A percentile compares a stretch with the other conserved stretches of the same genome.
Evolutionary conservation across 30 jellyfish, hydroid and myxozoan genomes (phyloP).

Genomic region (Rhopilema esculentum): DNA sequence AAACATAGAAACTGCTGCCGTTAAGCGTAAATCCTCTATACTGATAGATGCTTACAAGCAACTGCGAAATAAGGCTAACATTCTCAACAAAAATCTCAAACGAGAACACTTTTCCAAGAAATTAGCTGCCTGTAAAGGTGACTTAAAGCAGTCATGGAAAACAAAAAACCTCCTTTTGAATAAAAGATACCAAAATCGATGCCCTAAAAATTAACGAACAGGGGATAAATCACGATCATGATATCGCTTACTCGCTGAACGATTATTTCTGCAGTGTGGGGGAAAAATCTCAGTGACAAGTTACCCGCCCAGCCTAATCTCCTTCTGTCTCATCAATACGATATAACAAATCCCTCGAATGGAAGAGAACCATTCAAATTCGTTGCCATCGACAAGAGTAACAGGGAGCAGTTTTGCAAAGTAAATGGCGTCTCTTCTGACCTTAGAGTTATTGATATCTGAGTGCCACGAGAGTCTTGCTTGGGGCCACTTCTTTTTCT

Average conservation of each 20-base stretch:
- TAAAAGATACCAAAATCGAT: too few relatives aligned
- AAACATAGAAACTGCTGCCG: conserved; percentile 19
- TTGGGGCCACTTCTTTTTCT: conserved; percentile 14
- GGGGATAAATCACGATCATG: background rate
- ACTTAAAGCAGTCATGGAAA: conserved; percentile 13
- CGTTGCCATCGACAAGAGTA: conserved; percentile 2
- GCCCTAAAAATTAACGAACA: conserved; percentile 6
- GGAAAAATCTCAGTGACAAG: background rate
- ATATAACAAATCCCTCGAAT: background rate
- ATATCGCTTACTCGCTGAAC: conserved; percentile 16
- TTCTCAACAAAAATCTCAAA: conserved; percentile 16
- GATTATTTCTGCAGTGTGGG: conserved; percentile 36
- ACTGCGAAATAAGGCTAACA: conserved; percentile 9
- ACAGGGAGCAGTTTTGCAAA: conserved; percentile 3
- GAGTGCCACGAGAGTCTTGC: conserved; percentile 17
- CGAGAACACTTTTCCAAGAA: conserved; percentile 3
- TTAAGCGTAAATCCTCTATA: conserved; percentile 7
- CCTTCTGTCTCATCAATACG: too few relatives aligned
- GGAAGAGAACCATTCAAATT: background rate
- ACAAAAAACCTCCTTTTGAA: conserved; percentile 7
- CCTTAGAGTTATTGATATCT: background rate
- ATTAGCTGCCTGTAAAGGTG: conserved; percentile 1
- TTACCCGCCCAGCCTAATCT: conserved; percentile 30
- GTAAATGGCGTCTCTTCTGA: conserved; percentile 28
- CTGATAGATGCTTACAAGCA: conserved; percentile 14